phyloP scores from a whole-genome alignment of 2,797 vertebrate species.

The Sebastes umbrosus region DNA sequence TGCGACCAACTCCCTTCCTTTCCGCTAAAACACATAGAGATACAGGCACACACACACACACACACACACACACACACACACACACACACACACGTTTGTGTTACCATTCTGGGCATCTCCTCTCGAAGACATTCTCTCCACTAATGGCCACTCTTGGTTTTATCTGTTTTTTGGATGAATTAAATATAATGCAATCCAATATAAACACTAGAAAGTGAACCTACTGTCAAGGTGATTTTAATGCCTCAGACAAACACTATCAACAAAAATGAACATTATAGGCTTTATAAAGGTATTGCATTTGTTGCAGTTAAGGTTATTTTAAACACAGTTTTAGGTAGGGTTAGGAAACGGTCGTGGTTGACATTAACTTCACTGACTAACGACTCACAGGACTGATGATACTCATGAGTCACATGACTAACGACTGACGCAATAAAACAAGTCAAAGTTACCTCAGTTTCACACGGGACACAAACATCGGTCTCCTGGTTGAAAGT shows the following conservation, averaged over 20 bases:
- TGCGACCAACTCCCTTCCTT: constrained; percentile 77
- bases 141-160: not conserved
- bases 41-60: not conserved
- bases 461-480: too few species aligned
- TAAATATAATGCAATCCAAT: not conserved
- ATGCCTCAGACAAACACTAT: not conserved
- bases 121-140: not conserved
- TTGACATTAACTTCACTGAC: too few species aligned
- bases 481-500: too few species aligned
- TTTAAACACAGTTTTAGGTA: not conserved
- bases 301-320: not conserved
- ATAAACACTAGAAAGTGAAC: not conserved
- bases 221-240: not conserved
- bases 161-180: not conserved
- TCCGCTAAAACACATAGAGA: constrained; percentile 36
- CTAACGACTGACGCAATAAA: too few species aligned
- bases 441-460: too few species aligned
- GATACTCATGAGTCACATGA: too few species aligned
- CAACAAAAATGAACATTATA: not conserved
- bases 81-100: not conserved
- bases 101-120: constrained; percentile 8
- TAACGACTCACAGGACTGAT: too few species aligned
- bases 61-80: not conserved
- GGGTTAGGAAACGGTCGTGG: too few species aligned
- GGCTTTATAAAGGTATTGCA: not conserved